Evolutionary conservation across 2,797 vertebrate species (phyloP), one percentile per base, ranked within the genome.

Genomic region (Onychomys arenicola): DNA sequence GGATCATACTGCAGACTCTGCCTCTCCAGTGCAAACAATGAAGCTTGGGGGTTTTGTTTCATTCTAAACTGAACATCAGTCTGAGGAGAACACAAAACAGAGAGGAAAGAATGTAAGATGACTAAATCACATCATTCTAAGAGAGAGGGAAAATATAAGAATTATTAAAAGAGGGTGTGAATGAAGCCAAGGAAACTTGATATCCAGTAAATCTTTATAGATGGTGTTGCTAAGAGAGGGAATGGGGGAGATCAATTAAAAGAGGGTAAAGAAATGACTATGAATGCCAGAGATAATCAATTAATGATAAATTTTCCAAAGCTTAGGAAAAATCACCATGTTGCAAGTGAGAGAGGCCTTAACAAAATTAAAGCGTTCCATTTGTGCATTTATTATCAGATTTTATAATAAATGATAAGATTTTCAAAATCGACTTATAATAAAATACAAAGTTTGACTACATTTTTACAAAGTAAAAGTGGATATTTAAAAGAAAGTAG

Each of bases 1-100:
- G 0, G 12, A 11, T 71, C 12, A 55, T 1, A 13, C 3, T 4
- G 34, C n/a, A 32, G 2, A 19, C 6, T 11, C 7, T 76, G 32
- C 3, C 0, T 2, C n/a, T 55, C 11, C 3, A n/a, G 23, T 21
- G 7, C 8, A 69, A 52, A 43, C 14, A 23, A 37, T 78, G 49
- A 95, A 29, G 6, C 2, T 86, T 23, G 34, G 3, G 8, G 8
- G 10, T 29, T 16, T 69, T 52, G 46, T 52, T 52, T 69, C 46
- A 27, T 52, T 52, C 21, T 49, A 52, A 69, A 52, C 6, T n/a
- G 21, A 86, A 52, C 21, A 69, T 69, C 32, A 3, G 7, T 52
- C 63, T 9, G 2, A 52, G 13, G 4, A 69, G 12, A 69, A 34
- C 40, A 34, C 17, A 14, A 69, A 49, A 25, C 25, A 67, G 21